Conservation (phyloP, 2,797 vertebrate species). For the Phyllotis vaccarum region DNA sequence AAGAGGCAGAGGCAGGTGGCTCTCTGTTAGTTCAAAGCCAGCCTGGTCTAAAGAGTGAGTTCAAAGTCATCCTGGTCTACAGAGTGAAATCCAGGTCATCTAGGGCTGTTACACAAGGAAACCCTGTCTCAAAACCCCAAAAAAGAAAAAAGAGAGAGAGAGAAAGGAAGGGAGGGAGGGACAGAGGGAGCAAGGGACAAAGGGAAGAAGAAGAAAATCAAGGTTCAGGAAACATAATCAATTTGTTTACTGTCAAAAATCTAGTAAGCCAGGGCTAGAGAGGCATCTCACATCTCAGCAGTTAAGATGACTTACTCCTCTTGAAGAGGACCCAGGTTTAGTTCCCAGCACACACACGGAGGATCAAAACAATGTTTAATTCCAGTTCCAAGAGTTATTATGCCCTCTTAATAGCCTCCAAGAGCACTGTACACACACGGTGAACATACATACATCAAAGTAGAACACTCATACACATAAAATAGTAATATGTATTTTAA, state of each 20-base stretch:
- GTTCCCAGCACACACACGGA: not conserved
- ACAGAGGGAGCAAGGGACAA: fast-evolving
- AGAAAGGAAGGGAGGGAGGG: not conserved
- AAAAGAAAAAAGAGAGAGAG: not conserved
- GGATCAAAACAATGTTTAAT: not conserved
- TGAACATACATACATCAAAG: not conserved
- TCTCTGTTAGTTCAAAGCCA: not conserved
- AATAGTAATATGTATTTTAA: not conserved
- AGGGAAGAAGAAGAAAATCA: not conserved
- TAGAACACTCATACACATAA: not conserved
- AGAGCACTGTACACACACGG: not conserved
- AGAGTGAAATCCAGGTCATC: not conserved
- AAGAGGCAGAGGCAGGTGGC: not conserved
- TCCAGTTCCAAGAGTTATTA: not conserved
- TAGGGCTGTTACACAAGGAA: not conserved
- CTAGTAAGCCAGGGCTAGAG: not conserved
- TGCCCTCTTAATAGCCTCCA: not conserved
- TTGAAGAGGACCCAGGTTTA: not conserved
- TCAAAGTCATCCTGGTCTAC: not conserved
- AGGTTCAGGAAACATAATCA: constrained; percentile 7
- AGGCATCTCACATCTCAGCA: not conserved
- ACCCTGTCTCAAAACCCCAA: not conserved
- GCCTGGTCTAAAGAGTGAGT: not conserved
- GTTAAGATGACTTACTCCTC: not conserved
- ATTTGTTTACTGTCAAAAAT: constrained; percentile 23